Conservation (phyloP, 2,888 invertebrate genomes). For the Agrochola lota region DNA sequence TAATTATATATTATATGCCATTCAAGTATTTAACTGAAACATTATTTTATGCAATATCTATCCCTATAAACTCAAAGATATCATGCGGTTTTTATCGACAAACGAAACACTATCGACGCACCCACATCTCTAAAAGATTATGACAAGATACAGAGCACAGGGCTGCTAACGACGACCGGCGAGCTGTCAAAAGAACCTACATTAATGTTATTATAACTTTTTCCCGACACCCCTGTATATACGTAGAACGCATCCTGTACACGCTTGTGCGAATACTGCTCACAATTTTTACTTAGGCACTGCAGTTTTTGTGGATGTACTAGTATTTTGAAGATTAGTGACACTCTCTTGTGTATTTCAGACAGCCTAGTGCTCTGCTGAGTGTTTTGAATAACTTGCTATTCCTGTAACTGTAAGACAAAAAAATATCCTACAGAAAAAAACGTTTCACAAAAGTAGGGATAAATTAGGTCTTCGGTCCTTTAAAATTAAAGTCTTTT, state of each 20-base stretch:
- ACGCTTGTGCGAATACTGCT: slow-evolving; percentile 58
- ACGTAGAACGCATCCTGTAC: slow-evolving; percentile 67
- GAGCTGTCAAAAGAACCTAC: slow-evolving; percentile 90
- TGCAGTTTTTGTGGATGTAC: slow-evolving; percentile 38
- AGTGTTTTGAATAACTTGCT: background rate
- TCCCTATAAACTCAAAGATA: background rate
- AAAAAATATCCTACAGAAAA: background rate
- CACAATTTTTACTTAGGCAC: slow-evolving; percentile 44
- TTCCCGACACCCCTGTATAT: slow-evolving; percentile 82
- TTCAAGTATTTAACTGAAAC: background rate
- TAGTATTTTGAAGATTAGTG: slow-evolving; percentile 23
- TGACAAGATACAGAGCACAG: slow-evolving; percentile 89
- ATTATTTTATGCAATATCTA: background rate
- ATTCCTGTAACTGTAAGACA: background rate
- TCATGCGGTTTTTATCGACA: slow-evolving; percentile 54
- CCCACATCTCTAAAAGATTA: slow-evolving; percentile 86
- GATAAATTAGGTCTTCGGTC: background rate
- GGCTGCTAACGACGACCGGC: slow-evolving; percentile 89
- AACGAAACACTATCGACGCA: slow-evolving; percentile 60
- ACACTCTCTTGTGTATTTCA: slow-evolving; percentile 30
- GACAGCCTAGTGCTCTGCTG: slow-evolving; percentile 18
- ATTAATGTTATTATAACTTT: slow-evolving; percentile 90
- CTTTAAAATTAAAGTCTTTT: background rate
- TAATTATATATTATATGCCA: background rate
- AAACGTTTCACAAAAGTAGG: background rate